Percentiles rank a stretch among this genome's conserved stretches.
Conservation (phyloP, 2,888 invertebrate genomes). For the Rhopalosiphum nymphaeae region DNA sequence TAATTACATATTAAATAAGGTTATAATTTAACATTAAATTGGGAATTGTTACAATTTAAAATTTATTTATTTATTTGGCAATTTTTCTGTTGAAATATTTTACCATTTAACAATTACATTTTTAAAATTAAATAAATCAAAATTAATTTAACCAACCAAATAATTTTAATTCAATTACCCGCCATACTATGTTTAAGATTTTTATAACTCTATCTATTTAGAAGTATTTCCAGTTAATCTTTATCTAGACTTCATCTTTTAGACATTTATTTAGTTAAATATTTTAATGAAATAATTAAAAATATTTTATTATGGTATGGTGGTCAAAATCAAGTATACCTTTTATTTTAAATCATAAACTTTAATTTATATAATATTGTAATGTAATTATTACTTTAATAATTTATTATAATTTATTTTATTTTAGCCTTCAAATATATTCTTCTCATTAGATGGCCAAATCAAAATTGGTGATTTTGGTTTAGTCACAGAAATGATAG, state of each 20-base stretch:
- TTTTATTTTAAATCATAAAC: neutral
- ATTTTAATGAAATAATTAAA: neutral
- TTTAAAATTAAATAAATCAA: neutral
- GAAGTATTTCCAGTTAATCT: neutral
- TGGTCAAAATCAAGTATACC: neutral
- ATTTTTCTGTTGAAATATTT: neutral
- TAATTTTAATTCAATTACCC: neutral
- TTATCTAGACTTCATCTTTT: neutral
- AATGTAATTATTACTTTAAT: neutral
- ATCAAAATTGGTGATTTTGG: slow-evolving; percentile 99
- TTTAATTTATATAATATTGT: neutral
- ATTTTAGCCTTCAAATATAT: slow-evolving; percentile 86
- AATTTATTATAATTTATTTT: slow-evolving; percentile 21
- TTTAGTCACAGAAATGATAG: slow-evolving; percentile 89
- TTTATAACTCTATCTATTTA: neutral
- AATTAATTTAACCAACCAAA: neutral
- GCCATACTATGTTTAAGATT: neutral
- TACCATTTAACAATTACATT: neutral
- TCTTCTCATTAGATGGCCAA: slow-evolving; percentile 90
- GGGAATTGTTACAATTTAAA: neutral
- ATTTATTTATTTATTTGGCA: neutral
- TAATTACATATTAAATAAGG: neutral
- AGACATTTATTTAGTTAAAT: neutral
- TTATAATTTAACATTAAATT: neutral
- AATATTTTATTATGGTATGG: neutral